Evolutionary conservation across 2,113 vertebrate species (phyloP), one percentile per base, ranked within the genome.

Genomic region (Stercorarius parasiticus): DNA sequence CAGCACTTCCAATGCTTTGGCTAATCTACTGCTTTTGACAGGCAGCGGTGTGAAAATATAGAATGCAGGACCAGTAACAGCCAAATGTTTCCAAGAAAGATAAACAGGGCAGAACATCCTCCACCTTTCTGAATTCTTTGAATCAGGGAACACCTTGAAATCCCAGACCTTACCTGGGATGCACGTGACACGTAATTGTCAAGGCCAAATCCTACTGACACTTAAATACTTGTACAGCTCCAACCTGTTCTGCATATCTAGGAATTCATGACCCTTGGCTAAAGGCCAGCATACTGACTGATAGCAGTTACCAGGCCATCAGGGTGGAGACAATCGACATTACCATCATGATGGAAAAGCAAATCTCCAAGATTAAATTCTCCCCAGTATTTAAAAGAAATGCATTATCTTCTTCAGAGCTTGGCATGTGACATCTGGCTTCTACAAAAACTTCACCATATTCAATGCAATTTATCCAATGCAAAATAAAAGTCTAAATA

Each of bases 401-500:
- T 55, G 42, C 15, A 55, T 36, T 64, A 10, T 56, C 13, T 78
- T 42, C 19, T 10, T 5, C 12, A 5, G 15, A 67, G 71, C 73
- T 62, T 62, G 76, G 11, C 23, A 93, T 49, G 86, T 80, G 34
- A 70, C 58, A 16, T n/a, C 64, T 88, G 59, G 55, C 19, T 58
- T 42, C 71, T 38, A 64, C 64, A 30, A 72, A 73, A 90, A n/a
- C 20, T 84, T 85, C 78, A 49, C 66, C 82, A 58, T 82, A 93
- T 58, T n/a, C 15, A 62, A 73, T 30, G 25, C 25, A 74, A 87
- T 65, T 93, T 64, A 65, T 88, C 70, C 53, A 72, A 34, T 29
- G 29, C 47, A 90, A 95, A 82, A 47, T 70, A 92, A 94, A 89
- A 92, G 92, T 66, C 64, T 84, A 91, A 96, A 87, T 59, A 93